Evolutionary conservation across 1,140 invertebrate species (phyloP).

Genomic region (Meteorus sp.): DNA sequence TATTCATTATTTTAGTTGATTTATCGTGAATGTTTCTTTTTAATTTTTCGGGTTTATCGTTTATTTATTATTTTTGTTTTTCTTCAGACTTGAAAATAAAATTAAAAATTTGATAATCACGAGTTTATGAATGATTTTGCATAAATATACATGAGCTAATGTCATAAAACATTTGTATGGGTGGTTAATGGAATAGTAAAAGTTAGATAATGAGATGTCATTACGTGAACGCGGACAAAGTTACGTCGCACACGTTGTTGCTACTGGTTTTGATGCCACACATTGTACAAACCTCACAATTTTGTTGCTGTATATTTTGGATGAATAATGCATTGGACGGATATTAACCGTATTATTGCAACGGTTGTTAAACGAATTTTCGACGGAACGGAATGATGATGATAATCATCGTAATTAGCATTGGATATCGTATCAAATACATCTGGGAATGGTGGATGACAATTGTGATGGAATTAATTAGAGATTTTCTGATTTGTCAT

Average conservation of each 20-base stretch:
- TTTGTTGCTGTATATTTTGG: too few relatives aligned
- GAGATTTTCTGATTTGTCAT: too few relatives aligned
- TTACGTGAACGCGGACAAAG: conserved; percentile 26
- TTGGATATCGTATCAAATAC: too few relatives aligned
- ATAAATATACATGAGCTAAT: conserved; percentile 32
- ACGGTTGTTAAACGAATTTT: background rate
- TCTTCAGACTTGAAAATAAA: background rate
- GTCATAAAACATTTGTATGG: conserved; percentile 22
- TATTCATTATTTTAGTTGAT: too few relatives aligned
- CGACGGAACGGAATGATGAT: background rate
- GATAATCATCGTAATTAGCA: too few relatives aligned
- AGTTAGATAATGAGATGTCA: conserved; percentile 35
- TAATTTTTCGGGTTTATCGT: too few relatives aligned
- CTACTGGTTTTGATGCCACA: conserved; percentile 18
- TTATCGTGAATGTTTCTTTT: too few relatives aligned
- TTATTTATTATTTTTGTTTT: background rate
- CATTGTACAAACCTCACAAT: conserved; percentile 18
- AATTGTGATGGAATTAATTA: too few relatives aligned
- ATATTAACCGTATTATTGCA: conserved; percentile 25
- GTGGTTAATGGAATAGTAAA: conserved; percentile 6
- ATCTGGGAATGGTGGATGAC: background rate
- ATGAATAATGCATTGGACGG: conserved; percentile 27
- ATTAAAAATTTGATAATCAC: background rate
- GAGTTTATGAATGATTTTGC: conserved; percentile 26
- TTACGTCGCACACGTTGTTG: too few relatives aligned